These are phyloP conservation scores for Scaptomyza hsui DNA, from an alignment of 1,140 invertebrate species.

Conservation along the genomic window DNA sequence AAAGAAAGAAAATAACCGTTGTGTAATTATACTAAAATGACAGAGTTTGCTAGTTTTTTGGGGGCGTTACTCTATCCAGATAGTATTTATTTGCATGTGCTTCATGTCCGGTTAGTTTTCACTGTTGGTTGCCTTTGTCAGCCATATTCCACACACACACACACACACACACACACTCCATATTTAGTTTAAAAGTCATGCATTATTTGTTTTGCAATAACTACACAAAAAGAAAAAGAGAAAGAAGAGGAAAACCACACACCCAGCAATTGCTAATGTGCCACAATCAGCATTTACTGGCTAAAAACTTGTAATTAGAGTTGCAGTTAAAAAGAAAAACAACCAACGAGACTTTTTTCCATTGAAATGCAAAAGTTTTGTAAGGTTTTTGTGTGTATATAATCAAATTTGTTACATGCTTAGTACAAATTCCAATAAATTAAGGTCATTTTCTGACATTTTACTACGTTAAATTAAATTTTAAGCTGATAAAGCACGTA, in stretches of 20 bases:
- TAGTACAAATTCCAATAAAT: too few relatives aligned
- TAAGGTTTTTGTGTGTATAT: background rate
- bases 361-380: slow-evolving; percentile 7
- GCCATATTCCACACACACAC: background rate
- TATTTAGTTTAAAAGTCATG: slow-evolving; percentile 22
- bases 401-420: slow-evolving; percentile 8
- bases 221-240: background rate
- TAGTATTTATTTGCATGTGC: slow-evolving; percentile 37
- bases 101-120: slow-evolving; percentile 24
- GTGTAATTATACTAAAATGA: slow-evolving; percentile 44
- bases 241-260: background rate
- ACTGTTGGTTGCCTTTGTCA: slow-evolving; percentile 1
- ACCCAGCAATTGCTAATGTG: slow-evolving; percentile 45
- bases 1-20: slow-evolving; percentile 11
- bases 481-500: background rate
- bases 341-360: slow-evolving; percentile 3
- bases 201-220: slow-evolving; percentile 47
- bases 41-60: slow-evolving; percentile 1
- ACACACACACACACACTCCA: slow-evolving; percentile 7
- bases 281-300: slow-evolving; percentile 51
- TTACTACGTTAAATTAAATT: too few relatives aligned
- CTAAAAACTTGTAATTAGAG: slow-evolving; percentile 27
- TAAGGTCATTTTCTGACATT: too few relatives aligned
- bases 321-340: background rate
- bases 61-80: slow-evolving; percentile 31